Evolutionary conservation across 2,888 invertebrate species (phyloP).

Genomic region (Macaria notata): DNA sequence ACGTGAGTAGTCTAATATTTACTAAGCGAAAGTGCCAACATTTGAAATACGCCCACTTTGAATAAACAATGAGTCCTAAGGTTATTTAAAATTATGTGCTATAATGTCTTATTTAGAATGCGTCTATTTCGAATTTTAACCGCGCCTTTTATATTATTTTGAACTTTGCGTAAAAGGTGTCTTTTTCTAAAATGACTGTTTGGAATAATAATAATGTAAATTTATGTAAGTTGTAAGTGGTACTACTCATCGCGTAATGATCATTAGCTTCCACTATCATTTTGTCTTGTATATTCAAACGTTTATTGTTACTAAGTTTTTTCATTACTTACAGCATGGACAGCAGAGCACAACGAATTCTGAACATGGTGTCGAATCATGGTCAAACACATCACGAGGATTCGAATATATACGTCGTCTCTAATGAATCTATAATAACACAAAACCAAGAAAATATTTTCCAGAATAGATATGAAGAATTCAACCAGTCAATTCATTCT

Average conservation of each 20-base stretch:
- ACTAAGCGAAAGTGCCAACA: background rate
- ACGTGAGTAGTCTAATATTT: background rate
- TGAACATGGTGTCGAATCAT: slow-evolving; percentile 10
- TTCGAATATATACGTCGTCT: slow-evolving; percentile 4
- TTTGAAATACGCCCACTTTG: background rate
- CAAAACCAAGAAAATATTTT: slow-evolving; percentile 5
- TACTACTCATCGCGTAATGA: no score
- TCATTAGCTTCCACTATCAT: no score
- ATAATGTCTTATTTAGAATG: background rate
- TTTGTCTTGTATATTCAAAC: background rate
- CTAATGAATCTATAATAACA: slow-evolving; percentile 1
- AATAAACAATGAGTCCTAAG: background rate
- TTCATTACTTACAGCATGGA: slow-evolving; percentile 5
- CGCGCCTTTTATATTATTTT: background rate
- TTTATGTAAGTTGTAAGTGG: no score
- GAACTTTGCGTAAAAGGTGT: no score
- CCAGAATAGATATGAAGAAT: slow-evolving; percentile 1
- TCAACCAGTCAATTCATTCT: slow-evolving; percentile 9
- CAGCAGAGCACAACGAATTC: slow-evolving; percentile 8
- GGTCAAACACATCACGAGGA: slow-evolving; percentile 6
- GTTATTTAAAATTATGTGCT: background rate
- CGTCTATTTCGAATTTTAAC: background rate
- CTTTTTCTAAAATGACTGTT: no score
- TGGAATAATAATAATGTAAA: no score
- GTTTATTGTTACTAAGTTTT: background rate